Conservation (phyloP, 2,888 invertebrate genomes). For the Omphaloscelis lunosa region DNA sequence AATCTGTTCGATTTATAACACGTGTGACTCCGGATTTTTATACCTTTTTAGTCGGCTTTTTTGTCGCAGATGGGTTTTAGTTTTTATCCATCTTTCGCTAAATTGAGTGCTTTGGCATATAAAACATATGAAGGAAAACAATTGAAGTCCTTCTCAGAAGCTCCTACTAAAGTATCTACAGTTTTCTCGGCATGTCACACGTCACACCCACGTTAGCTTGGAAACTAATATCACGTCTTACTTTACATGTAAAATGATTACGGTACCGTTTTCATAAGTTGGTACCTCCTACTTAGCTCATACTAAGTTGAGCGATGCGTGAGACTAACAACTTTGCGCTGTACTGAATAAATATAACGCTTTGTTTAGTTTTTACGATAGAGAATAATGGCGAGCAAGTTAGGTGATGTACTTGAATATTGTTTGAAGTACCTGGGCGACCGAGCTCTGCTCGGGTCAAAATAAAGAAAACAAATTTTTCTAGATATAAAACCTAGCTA, state of each 20-base stretch:
- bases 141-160: not conserved
- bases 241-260: conserved; percentile 52
- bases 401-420: not conserved
- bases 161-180: not conserved
- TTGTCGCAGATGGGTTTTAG: no score
- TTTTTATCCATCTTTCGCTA: not conserved
- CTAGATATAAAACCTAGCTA: no score
- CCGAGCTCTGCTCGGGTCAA: no score
- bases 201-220: not conserved
- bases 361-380: conserved; percentile 15
- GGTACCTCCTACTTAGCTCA: conserved; percentile 36
- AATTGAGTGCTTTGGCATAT: not conserved
- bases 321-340: conserved; percentile 49
- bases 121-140: conserved; percentile 1
- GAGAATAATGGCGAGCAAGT: conserved; percentile 12
- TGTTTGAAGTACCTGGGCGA: not conserved
- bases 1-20: no score
- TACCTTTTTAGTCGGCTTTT: no score
- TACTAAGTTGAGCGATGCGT: conserved; percentile 52
- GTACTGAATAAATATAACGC: conserved; percentile 50
- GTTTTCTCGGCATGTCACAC: no score
- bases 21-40: no score
- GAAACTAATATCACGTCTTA: conserved; percentile 53
- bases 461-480: no score
- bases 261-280: conserved; percentile 53